Percentiles rank a stretch among this genome's conserved stretches.
Conservation (phyloP, 2,888 invertebrate species). For the Sphinx pinastri region DNA sequence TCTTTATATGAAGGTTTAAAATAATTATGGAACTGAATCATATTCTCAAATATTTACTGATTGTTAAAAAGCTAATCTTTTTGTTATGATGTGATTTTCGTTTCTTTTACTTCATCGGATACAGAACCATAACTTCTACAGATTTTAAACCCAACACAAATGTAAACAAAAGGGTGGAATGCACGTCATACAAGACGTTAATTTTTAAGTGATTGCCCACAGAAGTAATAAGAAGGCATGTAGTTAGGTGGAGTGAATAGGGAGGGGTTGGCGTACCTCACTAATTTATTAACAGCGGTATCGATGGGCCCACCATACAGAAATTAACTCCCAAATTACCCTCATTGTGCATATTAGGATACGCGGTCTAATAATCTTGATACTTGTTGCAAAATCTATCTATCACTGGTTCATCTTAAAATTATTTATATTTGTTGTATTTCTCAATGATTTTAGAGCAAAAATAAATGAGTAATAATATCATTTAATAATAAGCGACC, state of each 20-base stretch:
- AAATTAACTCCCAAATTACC: conserved; percentile 79
- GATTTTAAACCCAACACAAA: conserved; percentile 9
- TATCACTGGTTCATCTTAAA: too few relatives aligned
- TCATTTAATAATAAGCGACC: too few relatives aligned
- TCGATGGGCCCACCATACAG: conserved; percentile 70
- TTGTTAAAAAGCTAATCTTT: too few relatives aligned
- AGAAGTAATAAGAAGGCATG: conserved; percentile 59
- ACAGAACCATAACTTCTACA: background rate
- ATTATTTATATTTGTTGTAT: too few relatives aligned
- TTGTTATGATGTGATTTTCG: too few relatives aligned
- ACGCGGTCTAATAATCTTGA: conserved; percentile 47
- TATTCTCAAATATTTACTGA: too few relatives aligned
- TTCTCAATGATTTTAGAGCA: too few relatives aligned
- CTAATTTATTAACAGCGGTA: conserved; percentile 81
- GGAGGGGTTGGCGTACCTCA: conserved; percentile 60
- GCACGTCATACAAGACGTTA: conserved; percentile 7
- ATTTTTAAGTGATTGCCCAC: conserved; percentile 33
- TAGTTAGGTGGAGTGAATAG: conserved; percentile 64
- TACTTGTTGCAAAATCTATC: conserved; percentile 41
- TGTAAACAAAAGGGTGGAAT: conserved; percentile 8
- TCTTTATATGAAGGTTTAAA: too few relatives aligned
- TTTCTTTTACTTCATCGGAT: too few relatives aligned
- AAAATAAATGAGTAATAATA: too few relatives aligned
- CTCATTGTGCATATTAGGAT: conserved; percentile 67
- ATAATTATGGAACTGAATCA: too few relatives aligned